Conservation (phyloP, 2,797 vertebrate species). For the Holocentrus rufus region DNA sequence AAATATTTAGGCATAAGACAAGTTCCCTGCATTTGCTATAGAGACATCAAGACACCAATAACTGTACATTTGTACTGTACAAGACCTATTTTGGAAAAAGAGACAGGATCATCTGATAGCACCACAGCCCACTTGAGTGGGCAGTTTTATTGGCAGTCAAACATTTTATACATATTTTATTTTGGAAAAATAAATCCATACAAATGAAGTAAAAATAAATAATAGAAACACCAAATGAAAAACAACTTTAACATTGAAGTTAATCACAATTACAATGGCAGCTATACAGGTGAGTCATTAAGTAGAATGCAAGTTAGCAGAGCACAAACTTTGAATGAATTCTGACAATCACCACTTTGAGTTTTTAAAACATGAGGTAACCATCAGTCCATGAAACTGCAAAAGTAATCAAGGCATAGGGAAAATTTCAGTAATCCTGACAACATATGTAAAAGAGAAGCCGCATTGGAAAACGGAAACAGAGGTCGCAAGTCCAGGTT, state of each 20-base stretch:
- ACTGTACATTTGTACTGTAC: constrained; percentile 12
- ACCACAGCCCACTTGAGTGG: constrained; percentile 64
- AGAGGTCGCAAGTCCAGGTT: neutral
- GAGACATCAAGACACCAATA: constrained; percentile 17
- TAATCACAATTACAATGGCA: constrained; percentile 17
- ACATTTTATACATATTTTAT: constrained; percentile 23
- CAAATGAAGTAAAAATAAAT: constrained; percentile 59
- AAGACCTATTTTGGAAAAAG: constrained; percentile 8
- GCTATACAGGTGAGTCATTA: constrained; percentile 17
- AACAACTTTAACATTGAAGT: constrained; percentile 19
- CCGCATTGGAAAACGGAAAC: neutral
- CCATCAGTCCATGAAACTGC: constrained; percentile 7
- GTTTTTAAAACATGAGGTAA: constrained; percentile 53
- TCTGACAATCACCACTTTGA: neutral
- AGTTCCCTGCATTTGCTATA: neutral
- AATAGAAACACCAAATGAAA: constrained; percentile 53
- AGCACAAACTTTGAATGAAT: neutral
- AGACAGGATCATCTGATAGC: constrained; percentile 54
- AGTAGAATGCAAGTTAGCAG: constrained; percentile 4
- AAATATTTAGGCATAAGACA: neutral
- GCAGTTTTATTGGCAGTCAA: constrained; percentile 67
- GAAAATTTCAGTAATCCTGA: neutral
- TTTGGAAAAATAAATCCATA: constrained; percentile 53
- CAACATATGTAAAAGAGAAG: neutral
- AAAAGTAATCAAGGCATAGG: neutral